phyloP scores from a whole-genome alignment of 2,797 vertebrate genomes.

The Coregonus ussuriensis region DNA sequence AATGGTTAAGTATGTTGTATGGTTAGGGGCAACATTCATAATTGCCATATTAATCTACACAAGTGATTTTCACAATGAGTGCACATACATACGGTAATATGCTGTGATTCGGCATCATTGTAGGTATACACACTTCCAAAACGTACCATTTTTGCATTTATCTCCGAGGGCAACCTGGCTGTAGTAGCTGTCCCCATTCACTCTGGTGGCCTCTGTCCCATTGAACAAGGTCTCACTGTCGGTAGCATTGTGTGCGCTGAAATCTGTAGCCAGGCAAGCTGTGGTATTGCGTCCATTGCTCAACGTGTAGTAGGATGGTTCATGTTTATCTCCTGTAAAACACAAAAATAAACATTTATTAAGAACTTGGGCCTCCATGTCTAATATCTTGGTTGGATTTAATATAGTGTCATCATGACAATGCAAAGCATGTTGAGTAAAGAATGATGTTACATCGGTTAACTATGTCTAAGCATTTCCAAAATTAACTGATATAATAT shows the following conservation, averaged over 20 bases:
- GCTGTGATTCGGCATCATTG: neutral
- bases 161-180: neutral
- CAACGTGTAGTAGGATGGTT: constrained; percentile 37
- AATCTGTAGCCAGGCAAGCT: constrained; percentile 62
- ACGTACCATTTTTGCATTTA: fast-evolving
- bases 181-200: neutral
- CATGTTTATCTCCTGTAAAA: constrained; percentile 9
- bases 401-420: neutral
- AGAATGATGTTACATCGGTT: neutral
- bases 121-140: neutral
- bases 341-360: constrained; percentile 23
- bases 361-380: neutral
- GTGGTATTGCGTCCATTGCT: fast-evolving
- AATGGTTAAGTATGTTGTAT: neutral
- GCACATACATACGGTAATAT: neutral
- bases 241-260: neutral
- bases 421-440: neutral
- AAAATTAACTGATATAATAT: neutral
- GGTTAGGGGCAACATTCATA: neutral
- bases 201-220: fast-evolving
- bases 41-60: neutral
- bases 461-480: neutral
- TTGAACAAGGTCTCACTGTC: fast-evolving
- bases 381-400: neutral
- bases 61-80: neutral